Evolutionary conservation across 2,888 invertebrate genomes (phyloP).

Genomic region (Cerastis leucographa): DNA sequence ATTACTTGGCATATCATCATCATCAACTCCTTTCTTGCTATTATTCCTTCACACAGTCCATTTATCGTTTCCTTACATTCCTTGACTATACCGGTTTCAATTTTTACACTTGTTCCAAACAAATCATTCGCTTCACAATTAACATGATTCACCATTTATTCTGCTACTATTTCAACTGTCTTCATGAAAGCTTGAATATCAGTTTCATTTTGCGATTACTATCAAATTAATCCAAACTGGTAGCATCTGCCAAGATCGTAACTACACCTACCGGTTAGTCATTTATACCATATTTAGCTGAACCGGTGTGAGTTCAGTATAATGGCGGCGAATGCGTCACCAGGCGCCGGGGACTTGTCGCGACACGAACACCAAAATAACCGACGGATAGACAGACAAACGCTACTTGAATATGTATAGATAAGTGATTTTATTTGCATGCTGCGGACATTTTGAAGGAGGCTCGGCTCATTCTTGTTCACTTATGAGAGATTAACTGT

Average conservation of each 20-base stretch:
- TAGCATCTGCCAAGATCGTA: conserved; percentile 54
- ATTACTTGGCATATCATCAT: no score
- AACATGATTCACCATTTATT: neutral
- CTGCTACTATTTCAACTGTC: neutral
- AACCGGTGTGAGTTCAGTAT: conserved; percentile 77
- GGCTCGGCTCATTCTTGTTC: conserved; percentile 28
- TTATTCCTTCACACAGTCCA: no score
- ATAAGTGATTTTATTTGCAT: conserved; percentile 61
- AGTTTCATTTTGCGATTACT: conserved; percentile 40
- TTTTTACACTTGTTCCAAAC: neutral
- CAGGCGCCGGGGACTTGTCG: conserved; percentile 77
- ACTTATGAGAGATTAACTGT: conserved; percentile 32
- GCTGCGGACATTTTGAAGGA: conserved; percentile 31
- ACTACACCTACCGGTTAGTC: conserved; percentile 76
- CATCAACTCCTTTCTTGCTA: no score
- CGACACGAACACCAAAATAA: conserved; percentile 75
- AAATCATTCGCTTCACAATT: neutral
- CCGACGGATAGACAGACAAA: conserved; percentile 65
- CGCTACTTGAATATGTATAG: conserved; percentile 60
- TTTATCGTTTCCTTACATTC: neutral
- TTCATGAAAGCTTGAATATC: conserved; percentile 38
- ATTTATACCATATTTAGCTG: conserved; percentile 81
- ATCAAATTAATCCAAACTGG: conserved; percentile 45
- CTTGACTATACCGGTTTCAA: neutral
- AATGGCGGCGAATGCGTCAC: conserved; percentile 82